Conservation (phyloP, 1,140 invertebrate genomes). For the Drosophila sucinea region DNA sequence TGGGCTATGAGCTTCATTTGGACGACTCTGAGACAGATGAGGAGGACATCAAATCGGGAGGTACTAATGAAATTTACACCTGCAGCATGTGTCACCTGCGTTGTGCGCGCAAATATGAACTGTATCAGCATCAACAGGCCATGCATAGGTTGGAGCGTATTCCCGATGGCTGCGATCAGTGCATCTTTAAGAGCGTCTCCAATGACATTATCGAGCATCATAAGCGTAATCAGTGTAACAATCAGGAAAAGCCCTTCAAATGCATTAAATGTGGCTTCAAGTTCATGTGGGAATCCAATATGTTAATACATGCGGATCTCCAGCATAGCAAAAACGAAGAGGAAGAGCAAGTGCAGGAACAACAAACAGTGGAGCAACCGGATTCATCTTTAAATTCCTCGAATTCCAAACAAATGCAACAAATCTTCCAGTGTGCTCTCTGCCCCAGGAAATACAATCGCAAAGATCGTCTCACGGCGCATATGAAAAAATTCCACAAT, state of each 20-base stretch:
- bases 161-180: constrained; percentile 57
- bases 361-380: constrained; percentile 43
- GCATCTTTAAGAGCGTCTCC: constrained; percentile 69
- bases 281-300: constrained; percentile 84
- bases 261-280: constrained; percentile 83
- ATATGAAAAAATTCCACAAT: constrained; percentile 68
- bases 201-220: constrained; percentile 65
- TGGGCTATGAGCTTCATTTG: constrained; percentile 69
- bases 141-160: constrained; percentile 72
- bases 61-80: constrained; percentile 65
- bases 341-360: constrained; percentile 17
- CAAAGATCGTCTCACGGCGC: constrained; percentile 81
- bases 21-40: constrained; percentile 78
- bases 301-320: constrained; percentile 83
- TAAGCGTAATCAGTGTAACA: constrained; percentile 56
- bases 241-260: constrained; percentile 69
- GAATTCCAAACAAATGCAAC: constrained; percentile 10
- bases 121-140: constrained; percentile 71
- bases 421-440: constrained; percentile 84
- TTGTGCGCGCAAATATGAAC: constrained; percentile 79
- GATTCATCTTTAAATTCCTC: not conserved
- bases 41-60: constrained; percentile 40
- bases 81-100: constrained; percentile 84
- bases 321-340: constrained; percentile 71
- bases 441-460: constrained; percentile 85